Evolutionary conservation across 1,140 invertebrate species (phyloP).

Genomic region (Amphibalanus amphitrite): DNA sequence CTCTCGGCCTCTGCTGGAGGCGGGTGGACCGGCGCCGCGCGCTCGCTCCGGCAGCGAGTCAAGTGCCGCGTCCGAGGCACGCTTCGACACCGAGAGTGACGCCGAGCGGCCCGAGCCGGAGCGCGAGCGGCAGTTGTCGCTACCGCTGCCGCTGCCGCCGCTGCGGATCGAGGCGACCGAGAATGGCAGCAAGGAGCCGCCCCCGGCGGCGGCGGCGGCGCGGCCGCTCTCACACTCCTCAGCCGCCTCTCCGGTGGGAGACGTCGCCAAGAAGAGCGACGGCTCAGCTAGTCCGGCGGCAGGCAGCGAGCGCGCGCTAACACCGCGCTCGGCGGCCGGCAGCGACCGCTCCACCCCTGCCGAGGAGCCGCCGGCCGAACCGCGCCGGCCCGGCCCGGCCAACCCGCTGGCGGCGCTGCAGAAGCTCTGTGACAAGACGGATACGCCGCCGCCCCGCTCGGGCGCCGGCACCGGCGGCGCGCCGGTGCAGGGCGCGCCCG

Average conservation of each 20-base stretch:
- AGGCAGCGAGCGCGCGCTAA: slow-evolving; percentile 17
- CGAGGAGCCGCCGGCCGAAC: slow-evolving; percentile 20
- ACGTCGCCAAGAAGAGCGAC: not conserved
- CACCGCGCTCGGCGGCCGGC: slow-evolving; percentile 40
- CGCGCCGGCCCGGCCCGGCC: slow-evolving; percentile 21
- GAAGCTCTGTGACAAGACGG: slow-evolving; percentile 85
- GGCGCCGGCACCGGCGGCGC: slow-evolving; percentile 10
- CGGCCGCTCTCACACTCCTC: no score
- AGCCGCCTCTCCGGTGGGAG: no score
- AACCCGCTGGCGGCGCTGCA: slow-evolving; percentile 82
- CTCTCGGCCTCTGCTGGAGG: slow-evolving; percentile 71
- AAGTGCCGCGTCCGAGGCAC: slow-evolving; percentile 60
- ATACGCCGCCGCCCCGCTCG: slow-evolving; percentile 37
- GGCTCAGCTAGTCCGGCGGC: slow-evolving; percentile 13
- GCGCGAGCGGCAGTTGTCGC: slow-evolving; percentile 37
- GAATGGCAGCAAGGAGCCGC: not conserved
- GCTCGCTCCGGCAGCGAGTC: slow-evolving; percentile 69
- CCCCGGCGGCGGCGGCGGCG: no score
- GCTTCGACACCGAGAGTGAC: slow-evolving; percentile 43
- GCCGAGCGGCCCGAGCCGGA: slow-evolving; percentile 50
- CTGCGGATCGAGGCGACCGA: slow-evolving; percentile 2
- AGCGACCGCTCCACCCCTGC: slow-evolving; percentile 14
- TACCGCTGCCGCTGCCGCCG: not conserved
- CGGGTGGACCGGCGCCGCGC: slow-evolving; percentile 24
- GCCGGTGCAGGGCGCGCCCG: slow-evolving; percentile 34